phyloP scores from a whole-genome alignment of 2,113 vertebrate genomes.

The Xenopus laevis region DNA sequence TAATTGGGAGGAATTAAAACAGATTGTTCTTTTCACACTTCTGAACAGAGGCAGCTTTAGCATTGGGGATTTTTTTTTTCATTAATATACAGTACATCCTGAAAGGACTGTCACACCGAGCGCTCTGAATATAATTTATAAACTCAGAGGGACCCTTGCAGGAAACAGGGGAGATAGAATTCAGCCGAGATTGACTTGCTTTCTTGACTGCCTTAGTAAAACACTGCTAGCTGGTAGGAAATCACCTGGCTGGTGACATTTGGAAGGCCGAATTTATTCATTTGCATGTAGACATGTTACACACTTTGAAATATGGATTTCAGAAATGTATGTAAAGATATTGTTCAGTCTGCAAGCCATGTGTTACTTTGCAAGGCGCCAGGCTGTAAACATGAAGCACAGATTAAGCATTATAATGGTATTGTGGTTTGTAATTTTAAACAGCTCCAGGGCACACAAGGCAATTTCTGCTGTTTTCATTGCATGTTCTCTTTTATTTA shows the following conservation, averaged over 20 bases:
- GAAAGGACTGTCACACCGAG: slow-evolving; percentile 53
- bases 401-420: slow-evolving; percentile 57
- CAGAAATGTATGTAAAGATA: slow-evolving; percentile 43
- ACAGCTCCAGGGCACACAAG: slow-evolving; percentile 48
- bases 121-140: slow-evolving; percentile 62
- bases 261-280: slow-evolving; percentile 58
- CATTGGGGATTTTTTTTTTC: slow-evolving; percentile 61
- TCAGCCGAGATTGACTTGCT: slow-evolving; percentile 56
- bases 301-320: slow-evolving; percentile 57
- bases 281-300: slow-evolving; percentile 59
- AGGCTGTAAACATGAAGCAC: slow-evolving; percentile 55
- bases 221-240: slow-evolving; percentile 52
- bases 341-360: slow-evolving; percentile 13
- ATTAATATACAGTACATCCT: slow-evolving; percentile 62
- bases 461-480: slow-evolving; percentile 54
- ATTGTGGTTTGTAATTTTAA: slow-evolving; percentile 42
- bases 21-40: slow-evolving; percentile 65
- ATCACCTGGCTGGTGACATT: slow-evolving; percentile 58
- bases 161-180: slow-evolving; percentile 55
- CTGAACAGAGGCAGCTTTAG: slow-evolving; percentile 60
- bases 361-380: slow-evolving; percentile 46
- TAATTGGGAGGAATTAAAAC: slow-evolving; percentile 71
- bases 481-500: not conserved
- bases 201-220: slow-evolving; percentile 56
- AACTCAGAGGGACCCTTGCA: slow-evolving; percentile 50